phyloP scores from a whole-genome alignment of 2,888 invertebrate genomes.

The Apodemia hepburni region DNA sequence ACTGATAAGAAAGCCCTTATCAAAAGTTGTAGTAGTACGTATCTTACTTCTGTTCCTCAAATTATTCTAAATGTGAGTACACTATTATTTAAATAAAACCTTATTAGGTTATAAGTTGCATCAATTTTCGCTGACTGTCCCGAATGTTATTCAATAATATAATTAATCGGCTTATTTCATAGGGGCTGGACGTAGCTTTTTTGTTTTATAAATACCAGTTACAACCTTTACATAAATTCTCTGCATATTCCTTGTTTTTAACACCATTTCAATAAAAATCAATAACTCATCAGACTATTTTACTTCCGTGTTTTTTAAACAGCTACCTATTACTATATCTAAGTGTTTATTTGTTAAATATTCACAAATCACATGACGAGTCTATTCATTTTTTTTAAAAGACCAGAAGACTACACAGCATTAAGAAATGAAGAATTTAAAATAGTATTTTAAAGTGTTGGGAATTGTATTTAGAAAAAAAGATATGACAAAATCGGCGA shows the following conservation, averaged over 20 bases:
- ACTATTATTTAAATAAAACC: not conserved
- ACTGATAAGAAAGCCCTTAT: not conserved
- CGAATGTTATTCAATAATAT: constrained; percentile 53
- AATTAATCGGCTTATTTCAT: constrained; percentile 57
- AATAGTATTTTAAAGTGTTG: constrained; percentile 30
- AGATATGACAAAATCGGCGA: constrained; percentile 53
- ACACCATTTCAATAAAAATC: constrained; percentile 32
- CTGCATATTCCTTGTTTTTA: constrained; percentile 28
- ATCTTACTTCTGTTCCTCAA: constrained; percentile 4
- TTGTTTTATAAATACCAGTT: constrained; percentile 44
- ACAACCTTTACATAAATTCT: constrained; percentile 29
- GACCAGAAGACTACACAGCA: constrained; percentile 4
- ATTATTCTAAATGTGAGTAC: not conserved
- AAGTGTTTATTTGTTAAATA: not conserved
- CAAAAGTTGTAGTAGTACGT: not conserved
- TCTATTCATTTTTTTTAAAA: constrained; percentile 9
- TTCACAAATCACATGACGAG: not conserved
- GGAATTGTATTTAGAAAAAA: constrained; percentile 32
- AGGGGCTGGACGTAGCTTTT: constrained; percentile 72
- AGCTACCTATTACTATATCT: not conserved
- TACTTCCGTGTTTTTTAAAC: not conserved
- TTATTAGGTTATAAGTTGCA: constrained; percentile 68
- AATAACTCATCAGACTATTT: constrained; percentile 15
- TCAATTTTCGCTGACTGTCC: constrained; percentile 66
- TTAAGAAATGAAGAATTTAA: constrained; percentile 29